Evolutionary conservation across 2,888 invertebrate species (phyloP).

Genomic region (Synergus itoensis): DNA sequence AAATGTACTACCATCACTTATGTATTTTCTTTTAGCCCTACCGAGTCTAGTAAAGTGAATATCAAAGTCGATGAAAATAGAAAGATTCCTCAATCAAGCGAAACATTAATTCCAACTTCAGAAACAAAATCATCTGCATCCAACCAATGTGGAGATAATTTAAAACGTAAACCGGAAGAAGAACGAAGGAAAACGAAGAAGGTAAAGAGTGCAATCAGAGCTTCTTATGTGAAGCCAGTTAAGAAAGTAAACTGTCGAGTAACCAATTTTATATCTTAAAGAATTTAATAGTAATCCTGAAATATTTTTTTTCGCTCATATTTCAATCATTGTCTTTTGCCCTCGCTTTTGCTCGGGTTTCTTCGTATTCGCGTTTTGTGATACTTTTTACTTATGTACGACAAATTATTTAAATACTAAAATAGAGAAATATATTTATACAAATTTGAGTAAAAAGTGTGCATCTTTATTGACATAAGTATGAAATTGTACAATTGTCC

Average conservation of each 20-base stretch:
- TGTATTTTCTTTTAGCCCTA: background rate
- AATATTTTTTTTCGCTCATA: background rate
- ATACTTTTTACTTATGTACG: background rate
- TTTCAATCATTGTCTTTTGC: background rate
- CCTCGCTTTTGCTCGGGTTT: background rate
- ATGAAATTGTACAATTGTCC: conserved; percentile 64
- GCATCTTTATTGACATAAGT: conserved; percentile 64
- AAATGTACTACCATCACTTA: background rate
- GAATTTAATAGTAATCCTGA: background rate
- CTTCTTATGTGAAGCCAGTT: background rate
- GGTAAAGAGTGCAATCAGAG: conserved; percentile 32
- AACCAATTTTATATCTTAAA: conserved; percentile 27
- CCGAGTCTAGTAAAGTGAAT: background rate
- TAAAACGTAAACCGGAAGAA: background rate
- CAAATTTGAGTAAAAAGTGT: conserved; percentile 63
- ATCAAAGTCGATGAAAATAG: background rate
- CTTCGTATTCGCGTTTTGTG: background rate
- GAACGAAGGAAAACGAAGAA: conserved; percentile 3
- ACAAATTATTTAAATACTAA: background rate
- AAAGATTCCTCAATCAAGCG: background rate
- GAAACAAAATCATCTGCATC: background rate
- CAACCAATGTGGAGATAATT: background rate
- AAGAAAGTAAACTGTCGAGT: conserved; percentile 6
- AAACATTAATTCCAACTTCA: background rate
- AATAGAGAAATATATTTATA: background rate